Base-by-base conservation (phyloP, 2,888 invertebrate genomes). In the Campoplex nolae region DNA sequence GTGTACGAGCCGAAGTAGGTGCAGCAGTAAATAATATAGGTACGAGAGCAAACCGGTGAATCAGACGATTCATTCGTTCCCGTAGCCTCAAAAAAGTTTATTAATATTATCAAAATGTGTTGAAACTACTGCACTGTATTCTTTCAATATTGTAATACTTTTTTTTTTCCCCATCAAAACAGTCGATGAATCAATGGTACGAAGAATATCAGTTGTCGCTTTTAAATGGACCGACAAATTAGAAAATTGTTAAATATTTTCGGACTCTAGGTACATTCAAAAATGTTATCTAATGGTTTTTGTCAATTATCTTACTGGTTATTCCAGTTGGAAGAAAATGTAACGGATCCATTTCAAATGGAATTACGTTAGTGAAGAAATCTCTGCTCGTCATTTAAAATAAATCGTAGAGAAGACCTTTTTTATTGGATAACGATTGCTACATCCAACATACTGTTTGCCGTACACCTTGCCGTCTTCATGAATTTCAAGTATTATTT, bases 1-100 rank as follows among this genome's bases (percentile, higher is more conserved):
- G 45, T 58, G 32, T 48, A 48, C 65, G 45, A 32, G 68, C 68
- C 78, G 18, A 70, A 48, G 71, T 71, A 58, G 79, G 32, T 58
- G 58, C 70, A 79, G 79, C 71, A 38, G 42, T 51, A 67, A 54
- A 77, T 68, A 54, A 77, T 67, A 42, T 42, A 42, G 42, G 23
- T 51, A 38, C 28, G 18, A 51, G 45, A 45, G 18, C 16, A 76
- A 16, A 48, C 32, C 45, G 32, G 42, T 32, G 45, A 62, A 76
- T 76, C 48, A n/a, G 9, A 18, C 16, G 28, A 16, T 32, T 7
- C 13, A 32, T 73, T 54, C 16, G n/a, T 38, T 51, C 18, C 1
- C 18, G 7, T 32, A 18, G 7, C 32, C 32, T 51, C 32, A 54
- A 35, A 73, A 73, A 51, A 51, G 16, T 28, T 56, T 58, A 35